Base-by-base conservation (phyloP, 1,140 invertebrate genomes). In the Brachionus rotundiformis region DNA sequence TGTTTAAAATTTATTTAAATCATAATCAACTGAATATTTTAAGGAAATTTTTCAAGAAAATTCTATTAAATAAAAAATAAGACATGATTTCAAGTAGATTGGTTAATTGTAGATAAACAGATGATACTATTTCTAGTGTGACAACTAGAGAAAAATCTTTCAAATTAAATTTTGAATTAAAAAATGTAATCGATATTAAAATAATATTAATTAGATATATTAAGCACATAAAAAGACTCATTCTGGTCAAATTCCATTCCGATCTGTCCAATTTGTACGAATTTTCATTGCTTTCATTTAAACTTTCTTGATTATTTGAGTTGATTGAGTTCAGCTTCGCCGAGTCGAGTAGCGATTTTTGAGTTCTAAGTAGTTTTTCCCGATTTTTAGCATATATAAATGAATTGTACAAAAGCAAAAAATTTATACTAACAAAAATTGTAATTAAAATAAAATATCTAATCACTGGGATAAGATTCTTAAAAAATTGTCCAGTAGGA, bases 21-120 rank as follows among this genome's bases (percentile, higher is more conserved):
- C 31, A 4, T 29, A 13, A 31, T 65, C n/a, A n/a, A n/a, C 7
- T 44, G 23, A 73, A 44, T 27, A 73, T 7, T 10, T 44, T 73
- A 44, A 39, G 25, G 8, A 73, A 73, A 25, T 8, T 44, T 25
- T 41, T 44, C 0, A 31, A 25, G 44, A 73, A 73, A 25, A 31
- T 25, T 44, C n/a, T 41, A 44, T 73, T 73, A 73, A 73, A 73
- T 4, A 73, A 19, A 73, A 73, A 73, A 73, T 73, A 73, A 25
- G 68, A 73, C 25, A 41, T 31, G 13, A 73, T 73, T n/a, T 73
- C 68, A 25, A 44, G 19, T 11, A 73, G 25, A 23, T 73, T 73
- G n/a, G 68, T 73, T 3, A 73, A 25, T 4, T 73, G 68, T n/a
- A 73, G 10, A 7, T 25, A 25, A 10, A 44, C 27, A 25, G 68